These are phyloP conservation scores for Virgularia gustaviana DNA, from an alignment of 92 coral and sea anemone genomes.

Conservation along the genomic window DNA sequence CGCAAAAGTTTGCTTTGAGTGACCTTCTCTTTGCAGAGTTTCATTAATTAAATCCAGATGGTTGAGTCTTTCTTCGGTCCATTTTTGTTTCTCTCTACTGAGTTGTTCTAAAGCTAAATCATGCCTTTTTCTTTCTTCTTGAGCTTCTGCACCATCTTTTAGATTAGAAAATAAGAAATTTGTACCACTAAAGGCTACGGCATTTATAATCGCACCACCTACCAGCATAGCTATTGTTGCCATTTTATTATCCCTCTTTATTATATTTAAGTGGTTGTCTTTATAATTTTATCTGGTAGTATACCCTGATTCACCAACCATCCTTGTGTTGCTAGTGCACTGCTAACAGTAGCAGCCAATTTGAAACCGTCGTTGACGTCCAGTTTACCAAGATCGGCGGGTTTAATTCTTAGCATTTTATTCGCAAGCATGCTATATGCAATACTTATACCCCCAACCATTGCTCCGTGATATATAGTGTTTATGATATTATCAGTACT, in stretches of 20 bases:
- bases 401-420: constrained; percentile 13
- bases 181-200: constrained; percentile 14
- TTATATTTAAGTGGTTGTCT: too few relatives aligned
- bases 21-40: constrained; percentile 13
- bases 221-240: constrained; percentile 24
- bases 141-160: constrained; percentile 4
- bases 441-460: constrained; percentile 17
- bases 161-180: constrained; percentile 15
- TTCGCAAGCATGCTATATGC: constrained; percentile 13
- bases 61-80: constrained; percentile 24
- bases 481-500: constrained; percentile 7
- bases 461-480: constrained; percentile 16
- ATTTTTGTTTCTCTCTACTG: constrained; percentile 7
- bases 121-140: constrained; percentile 20
- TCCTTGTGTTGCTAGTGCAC: constrained; percentile 26
- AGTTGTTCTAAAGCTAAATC: constrained; percentile 16
- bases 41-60: constrained; percentile 21
- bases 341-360: constrained; percentile 11
- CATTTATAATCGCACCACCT: constrained; percentile 27
- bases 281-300: constrained; percentile 20
- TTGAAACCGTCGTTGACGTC: neutral
- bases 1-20: constrained; percentile 7
- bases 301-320: constrained; percentile 25
- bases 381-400: constrained; percentile 20
- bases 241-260: constrained; percentile 20